phyloP scores from a whole-genome alignment of 2,797 vertebrate genomes.

The Rhabdomys pumilio region DNA sequence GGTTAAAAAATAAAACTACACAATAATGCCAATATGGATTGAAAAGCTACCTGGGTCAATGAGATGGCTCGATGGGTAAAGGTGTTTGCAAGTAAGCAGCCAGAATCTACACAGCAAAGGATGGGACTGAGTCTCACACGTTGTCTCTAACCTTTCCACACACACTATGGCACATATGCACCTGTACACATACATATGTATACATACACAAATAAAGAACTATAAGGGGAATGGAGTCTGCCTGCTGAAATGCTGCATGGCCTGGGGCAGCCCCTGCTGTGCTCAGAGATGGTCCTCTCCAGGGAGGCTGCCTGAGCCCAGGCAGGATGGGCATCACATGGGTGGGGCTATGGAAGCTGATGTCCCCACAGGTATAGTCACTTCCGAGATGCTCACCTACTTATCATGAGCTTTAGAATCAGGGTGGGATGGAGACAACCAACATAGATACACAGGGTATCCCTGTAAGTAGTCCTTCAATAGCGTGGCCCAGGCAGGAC shows the following conservation, averaged over 20 bases:
- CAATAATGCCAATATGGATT: background rate
- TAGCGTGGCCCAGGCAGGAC: background rate
- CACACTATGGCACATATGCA: background rate
- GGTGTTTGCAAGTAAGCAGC: too few relatives aligned
- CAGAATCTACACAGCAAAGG: background rate
- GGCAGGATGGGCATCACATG: background rate
- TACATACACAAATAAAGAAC: background rate
- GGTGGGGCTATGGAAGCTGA: too few relatives aligned
- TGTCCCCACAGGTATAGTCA: background rate
- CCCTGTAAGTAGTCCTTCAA: background rate
- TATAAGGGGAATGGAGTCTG: too few relatives aligned
- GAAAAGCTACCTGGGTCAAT: background rate
- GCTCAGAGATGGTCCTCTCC: rapidly evolving
- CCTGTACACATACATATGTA: background rate
- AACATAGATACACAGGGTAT: too few relatives aligned
- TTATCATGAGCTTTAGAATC: rapidly evolving
- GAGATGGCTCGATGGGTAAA: background rate
- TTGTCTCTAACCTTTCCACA: background rate
- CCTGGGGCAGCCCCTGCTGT: background rate
- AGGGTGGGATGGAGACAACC: background rate
- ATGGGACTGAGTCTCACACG: background rate
- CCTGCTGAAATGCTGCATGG: background rate
- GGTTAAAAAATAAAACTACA: background rate
- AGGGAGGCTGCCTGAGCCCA: background rate
- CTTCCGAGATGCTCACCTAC: background rate